A percentile compares a stretch with the other conserved stretches of the same genome.
Evolutionary conservation across 2,888 invertebrate genomes (phyloP).

Genomic region (Agrotis clavis): DNA sequence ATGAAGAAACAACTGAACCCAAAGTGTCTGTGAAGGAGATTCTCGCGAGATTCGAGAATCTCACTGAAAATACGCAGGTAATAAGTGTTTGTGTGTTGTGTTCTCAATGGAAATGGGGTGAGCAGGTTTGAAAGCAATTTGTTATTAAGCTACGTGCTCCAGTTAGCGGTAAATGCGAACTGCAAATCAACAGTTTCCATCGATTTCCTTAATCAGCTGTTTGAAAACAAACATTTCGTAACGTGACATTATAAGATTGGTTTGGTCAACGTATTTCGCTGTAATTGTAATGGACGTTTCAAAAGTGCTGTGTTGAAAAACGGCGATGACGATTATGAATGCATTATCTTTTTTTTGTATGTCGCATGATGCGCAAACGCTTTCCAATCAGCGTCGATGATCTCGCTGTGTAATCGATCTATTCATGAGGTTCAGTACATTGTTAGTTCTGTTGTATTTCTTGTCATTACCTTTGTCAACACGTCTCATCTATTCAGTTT

Average conservation of each 20-base stretch:
- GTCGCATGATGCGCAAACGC: slow-evolving; percentile 60
- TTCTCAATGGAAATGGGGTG: slow-evolving; percentile 59
- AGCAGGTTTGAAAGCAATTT: slow-evolving; percentile 67
- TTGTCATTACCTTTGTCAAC: slow-evolving; percentile 49
- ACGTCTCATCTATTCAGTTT: slow-evolving; percentile 41
- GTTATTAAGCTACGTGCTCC: slow-evolving; percentile 62
- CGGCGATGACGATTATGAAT: slow-evolving; percentile 68
- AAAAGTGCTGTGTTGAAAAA: slow-evolving; percentile 71
- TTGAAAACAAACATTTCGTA: slow-evolving; percentile 66
- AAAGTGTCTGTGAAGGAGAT: slow-evolving; percentile 96
- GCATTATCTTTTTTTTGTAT: slow-evolving; percentile 66
- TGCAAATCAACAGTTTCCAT: slow-evolving; percentile 52
- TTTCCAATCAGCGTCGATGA: slow-evolving; percentile 75
- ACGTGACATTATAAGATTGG: slow-evolving; percentile 67
- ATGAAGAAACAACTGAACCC: slow-evolving; percentile 94
- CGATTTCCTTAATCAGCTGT: slow-evolving; percentile 67
- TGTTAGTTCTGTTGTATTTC: slow-evolving; percentile 46
- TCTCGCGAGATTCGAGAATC: slow-evolving; percentile 95
- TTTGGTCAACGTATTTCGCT: slow-evolving; percentile 61
- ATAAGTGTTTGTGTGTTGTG: slow-evolving; percentile 68
- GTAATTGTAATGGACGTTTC: slow-evolving; percentile 65
- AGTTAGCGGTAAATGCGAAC: slow-evolving; percentile 50
- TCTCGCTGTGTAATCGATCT: slow-evolving; percentile 73
- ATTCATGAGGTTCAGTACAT: slow-evolving; percentile 69
- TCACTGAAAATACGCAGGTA: slow-evolving; percentile 87